These are phyloP conservation scores for Hyphantria cunea DNA, from an alignment of 1,140 invertebrate species.

Conservation along the genomic window DNA sequence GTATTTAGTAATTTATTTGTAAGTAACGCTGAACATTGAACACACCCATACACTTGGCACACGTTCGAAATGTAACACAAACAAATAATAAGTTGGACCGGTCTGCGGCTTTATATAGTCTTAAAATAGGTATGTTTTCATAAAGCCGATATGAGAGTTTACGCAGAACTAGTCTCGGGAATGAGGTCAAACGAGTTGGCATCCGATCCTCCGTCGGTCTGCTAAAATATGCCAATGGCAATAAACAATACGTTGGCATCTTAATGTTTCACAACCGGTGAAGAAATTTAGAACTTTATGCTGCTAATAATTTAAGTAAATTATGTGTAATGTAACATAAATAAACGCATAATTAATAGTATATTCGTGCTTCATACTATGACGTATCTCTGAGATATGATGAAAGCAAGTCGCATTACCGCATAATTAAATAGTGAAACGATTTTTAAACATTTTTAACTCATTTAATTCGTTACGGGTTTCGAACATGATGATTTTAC, in stretches of 20 bases:
- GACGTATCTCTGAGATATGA: no score
- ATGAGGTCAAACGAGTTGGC: slow-evolving; percentile 77
- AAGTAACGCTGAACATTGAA: slow-evolving; percentile 59
- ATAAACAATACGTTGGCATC: slow-evolving; percentile 48
- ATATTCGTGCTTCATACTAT: no score
- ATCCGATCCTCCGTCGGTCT: slow-evolving; percentile 54
- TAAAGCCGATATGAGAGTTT: slow-evolving; percentile 76
- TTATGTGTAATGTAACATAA: background rate
- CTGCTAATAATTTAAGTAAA: no score
- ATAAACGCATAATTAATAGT: background rate
- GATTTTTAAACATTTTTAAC: no score
- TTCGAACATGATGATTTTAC: no score
- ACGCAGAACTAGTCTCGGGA: slow-evolving; percentile 72
- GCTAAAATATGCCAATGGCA: slow-evolving; percentile 54
- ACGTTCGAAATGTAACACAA: slow-evolving; percentile 66
- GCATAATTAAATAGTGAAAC: no score
- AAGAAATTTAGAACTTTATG: slow-evolving; percentile 26
- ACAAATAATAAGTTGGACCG: slow-evolving; percentile 68
- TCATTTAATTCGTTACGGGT: no score
- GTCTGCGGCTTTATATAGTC: slow-evolving; percentile 60
- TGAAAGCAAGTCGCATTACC: no score
- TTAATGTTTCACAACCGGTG: slow-evolving; percentile 16
- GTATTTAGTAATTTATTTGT: slow-evolving; percentile 62
- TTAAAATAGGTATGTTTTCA: slow-evolving; percentile 79
- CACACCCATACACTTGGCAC: slow-evolving; percentile 67